Evolutionary conservation across 2,888 invertebrate species (phyloP), one percentile per base, ranked within the genome.

Genomic region (Pollenia angustigena): DNA sequence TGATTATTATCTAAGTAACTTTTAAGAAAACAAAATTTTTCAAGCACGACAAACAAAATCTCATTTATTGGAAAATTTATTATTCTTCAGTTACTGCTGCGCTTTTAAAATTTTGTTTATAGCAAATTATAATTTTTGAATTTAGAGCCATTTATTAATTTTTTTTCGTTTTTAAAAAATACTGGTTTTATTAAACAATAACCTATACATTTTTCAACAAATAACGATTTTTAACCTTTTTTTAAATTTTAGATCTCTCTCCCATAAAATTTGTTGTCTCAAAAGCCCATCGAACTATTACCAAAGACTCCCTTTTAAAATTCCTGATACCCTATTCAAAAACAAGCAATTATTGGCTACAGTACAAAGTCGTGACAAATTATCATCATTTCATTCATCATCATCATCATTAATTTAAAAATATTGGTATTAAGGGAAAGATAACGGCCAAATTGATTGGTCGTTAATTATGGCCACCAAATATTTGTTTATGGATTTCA

Each of bases 271-370:
- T 32, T 32, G 32, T 32, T 32, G 32, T 32, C 32, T 32, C 32
- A 32, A 32, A 32, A 32, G 32, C 32, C 1, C 32, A 32, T 6
- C 32, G 32, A 32, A 32, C 32, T 32, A 32, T 32, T 32, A 6
- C 4, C 32, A 32, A 32, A 32, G 32, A 32, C 4, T 6, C 4
- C 6, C 6, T 32, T 54, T 42, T 11, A n/a, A 62, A 42, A 42
- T 32, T 80, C 2, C 62, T 80, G 62, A 2, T 32, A 62, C 32
- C 80, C 71, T 64, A 72, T 62, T 72, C 4, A 54, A 71, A 72
- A 72, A 62, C 71, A 62, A 64, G 46, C 62, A 62, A 71, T 80
- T 72, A 64, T 80, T 72, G 54, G 40, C 44, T 23, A 7, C 52
- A 62, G n/a, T 46, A 71, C 32, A 18, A n/a, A 60, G 58, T 56